These are phyloP conservation scores for Antigone vipio DNA, from an alignment of 2,113 vertebrate species.

Conservation along the genomic window DNA sequence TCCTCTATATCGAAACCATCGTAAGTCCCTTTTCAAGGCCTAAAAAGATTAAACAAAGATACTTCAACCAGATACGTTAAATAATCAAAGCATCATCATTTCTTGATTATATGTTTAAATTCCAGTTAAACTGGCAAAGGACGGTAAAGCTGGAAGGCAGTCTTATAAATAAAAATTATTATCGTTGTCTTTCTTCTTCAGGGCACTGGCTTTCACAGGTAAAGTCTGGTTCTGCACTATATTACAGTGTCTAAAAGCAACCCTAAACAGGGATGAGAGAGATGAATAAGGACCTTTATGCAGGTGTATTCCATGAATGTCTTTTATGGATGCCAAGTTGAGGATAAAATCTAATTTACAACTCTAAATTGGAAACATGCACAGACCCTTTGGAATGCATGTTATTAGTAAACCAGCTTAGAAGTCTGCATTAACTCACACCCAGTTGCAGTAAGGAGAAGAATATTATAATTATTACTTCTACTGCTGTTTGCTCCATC, in stretches of 20 bases:
- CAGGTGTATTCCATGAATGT: slow-evolving; percentile 9
- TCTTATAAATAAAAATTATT: background rate
- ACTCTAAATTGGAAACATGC: slow-evolving; percentile 52
- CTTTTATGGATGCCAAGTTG: slow-evolving; percentile 16
- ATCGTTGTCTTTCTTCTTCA: background rate
- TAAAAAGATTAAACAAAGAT: background rate
- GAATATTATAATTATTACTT: slow-evolving; percentile 44
- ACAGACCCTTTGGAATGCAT: slow-evolving; percentile 22
- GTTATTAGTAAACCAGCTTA: slow-evolving; percentile 33
- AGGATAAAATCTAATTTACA: slow-evolving; percentile 60
- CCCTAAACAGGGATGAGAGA: background rate
- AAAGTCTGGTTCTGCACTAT: background rate
- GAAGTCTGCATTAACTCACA: slow-evolving; percentile 49
- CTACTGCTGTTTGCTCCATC: background rate
- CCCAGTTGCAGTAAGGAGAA: slow-evolving; percentile 40
- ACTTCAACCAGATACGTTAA: background rate
- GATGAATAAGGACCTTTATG: slow-evolving; percentile 10
- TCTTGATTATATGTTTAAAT: background rate
- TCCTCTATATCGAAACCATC: background rate
- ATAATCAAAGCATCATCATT: background rate
- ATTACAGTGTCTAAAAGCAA: background rate
- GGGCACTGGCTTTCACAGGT: background rate
- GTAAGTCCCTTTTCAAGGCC: background rate
- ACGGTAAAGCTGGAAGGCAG: background rate
- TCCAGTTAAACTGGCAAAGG: background rate